phyloP scores from a whole-genome alignment of 2,888 invertebrate species.

The Lobophora halterata region DNA sequence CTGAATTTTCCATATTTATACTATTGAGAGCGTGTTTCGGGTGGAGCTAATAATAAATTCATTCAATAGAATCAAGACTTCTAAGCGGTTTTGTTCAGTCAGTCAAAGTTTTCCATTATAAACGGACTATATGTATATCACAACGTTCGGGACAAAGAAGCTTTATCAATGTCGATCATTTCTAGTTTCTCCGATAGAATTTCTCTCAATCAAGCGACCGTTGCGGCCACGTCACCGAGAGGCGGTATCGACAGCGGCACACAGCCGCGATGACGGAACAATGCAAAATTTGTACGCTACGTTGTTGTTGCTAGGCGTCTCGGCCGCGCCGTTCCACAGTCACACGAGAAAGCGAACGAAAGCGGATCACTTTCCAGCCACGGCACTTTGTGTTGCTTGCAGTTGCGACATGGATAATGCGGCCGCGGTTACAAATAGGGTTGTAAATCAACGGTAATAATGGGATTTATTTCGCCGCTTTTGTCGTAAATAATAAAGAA shows the following conservation, averaged over 20 bases:
- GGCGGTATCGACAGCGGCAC: constrained; percentile 3
- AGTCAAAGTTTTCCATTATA: neutral
- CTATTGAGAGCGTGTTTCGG: constrained; percentile 4
- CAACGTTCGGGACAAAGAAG: constrained; percentile 1
- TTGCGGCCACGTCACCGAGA: neutral
- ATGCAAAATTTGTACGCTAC: constrained; percentile 8
- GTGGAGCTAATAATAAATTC: neutral
- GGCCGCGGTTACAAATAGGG: constrained; percentile 28
- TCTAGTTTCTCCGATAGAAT: constrained; percentile 10
- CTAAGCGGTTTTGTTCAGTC: constrained; percentile 3
- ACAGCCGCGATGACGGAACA: constrained; percentile 18
- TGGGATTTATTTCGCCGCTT: constrained; percentile 15
- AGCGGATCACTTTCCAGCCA: constrained; percentile 62
- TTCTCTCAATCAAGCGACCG: constrained; percentile 10
- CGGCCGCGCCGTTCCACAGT: constrained; percentile 34
- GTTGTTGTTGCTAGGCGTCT: constrained; percentile 24
- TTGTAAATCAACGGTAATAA: constrained; percentile 18
- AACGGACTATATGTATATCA: neutral
- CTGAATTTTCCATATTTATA: constrained; percentile 11
- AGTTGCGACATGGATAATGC: constrained; percentile 37
- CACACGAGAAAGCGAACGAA: constrained; percentile 64
- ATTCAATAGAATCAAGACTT: constrained; percentile 1
- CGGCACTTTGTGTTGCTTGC: constrained; percentile 34
- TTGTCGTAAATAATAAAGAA: constrained; percentile 13
- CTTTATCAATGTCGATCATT: constrained; percentile 1